Evolutionary conservation across 2,797 vertebrate species (phyloP).

Genomic region (Cichlasoma orientale): DNA sequence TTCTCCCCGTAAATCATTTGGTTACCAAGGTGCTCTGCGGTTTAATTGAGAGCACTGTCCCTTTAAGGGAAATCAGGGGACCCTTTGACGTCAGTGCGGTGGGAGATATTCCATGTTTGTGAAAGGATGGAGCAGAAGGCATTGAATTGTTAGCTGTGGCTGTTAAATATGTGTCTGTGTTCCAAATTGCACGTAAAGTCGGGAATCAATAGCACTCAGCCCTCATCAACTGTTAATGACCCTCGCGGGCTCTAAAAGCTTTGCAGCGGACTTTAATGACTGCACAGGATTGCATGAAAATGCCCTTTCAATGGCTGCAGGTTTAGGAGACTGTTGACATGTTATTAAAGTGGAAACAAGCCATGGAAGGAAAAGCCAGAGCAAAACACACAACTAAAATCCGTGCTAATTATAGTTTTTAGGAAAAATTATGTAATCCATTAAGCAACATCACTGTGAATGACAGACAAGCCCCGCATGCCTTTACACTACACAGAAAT

Average conservation of each 20-base stretch:
- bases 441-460: conserved; percentile 4
- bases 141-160: conserved; percentile 8
- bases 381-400: neutral
- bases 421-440: neutral
- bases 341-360: neutral
- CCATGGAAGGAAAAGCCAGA: neutral
- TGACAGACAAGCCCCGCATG: conserved; percentile 2
- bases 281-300: conserved; percentile 2
- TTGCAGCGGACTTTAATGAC: conserved; percentile 24
- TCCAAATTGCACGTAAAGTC: conserved; percentile 2
- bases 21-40: conserved; percentile 27
- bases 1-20: conserved; percentile 10
- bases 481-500: conserved; percentile 28
- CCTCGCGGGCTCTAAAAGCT: conserved; percentile 1
- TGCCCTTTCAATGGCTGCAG: conserved; percentile 29
- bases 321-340: conserved; percentile 7
- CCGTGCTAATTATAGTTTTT: neutral
- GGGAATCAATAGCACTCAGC: conserved; percentile 48
- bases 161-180: conserved; percentile 12
- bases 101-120: conserved; percentile 66
- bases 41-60: conserved; percentile 40
- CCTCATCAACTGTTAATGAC: conserved; percentile 31
- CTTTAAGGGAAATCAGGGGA: conserved; percentile 75
- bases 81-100: conserved; percentile 74
- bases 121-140: conserved; percentile 53